A percentile compares a stretch with the other conserved stretches of the same genome.
These are phyloP conservation scores for Pteropus alecto DNA, from an alignment of 2,113 vertebrate species.

Conservation along the genomic window DNA sequence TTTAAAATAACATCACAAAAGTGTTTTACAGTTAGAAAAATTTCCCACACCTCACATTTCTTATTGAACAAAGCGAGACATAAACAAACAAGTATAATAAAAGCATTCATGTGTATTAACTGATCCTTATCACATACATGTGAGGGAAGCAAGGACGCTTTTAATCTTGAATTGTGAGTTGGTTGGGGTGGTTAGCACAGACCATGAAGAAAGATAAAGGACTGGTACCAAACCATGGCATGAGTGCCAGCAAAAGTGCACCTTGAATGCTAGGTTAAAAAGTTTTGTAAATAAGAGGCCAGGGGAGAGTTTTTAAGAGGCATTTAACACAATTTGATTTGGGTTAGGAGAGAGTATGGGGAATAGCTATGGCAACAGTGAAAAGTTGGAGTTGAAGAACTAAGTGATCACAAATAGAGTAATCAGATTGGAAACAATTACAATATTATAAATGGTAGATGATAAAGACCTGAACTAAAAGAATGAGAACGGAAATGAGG, in stretches of 20 bases:
- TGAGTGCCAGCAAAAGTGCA: background rate
- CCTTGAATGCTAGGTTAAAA: background rate
- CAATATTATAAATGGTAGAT: background rate
- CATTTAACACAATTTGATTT: background rate
- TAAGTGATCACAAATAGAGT: background rate
- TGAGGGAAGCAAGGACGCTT: background rate
- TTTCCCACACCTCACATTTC: constrained; percentile 30
- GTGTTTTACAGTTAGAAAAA: constrained; percentile 10
- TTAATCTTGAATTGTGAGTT: background rate
- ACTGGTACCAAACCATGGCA: no score
- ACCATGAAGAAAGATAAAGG: background rate
- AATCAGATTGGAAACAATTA: background rate
- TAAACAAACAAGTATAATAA: constrained; percentile 43
- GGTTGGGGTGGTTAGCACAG: background rate
- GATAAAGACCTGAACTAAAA: background rate
- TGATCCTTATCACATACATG: background rate
- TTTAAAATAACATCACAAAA: constrained; percentile 21
- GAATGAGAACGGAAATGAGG: background rate
- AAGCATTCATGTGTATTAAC: background rate
- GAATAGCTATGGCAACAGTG: background rate
- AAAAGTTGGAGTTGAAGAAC: background rate
- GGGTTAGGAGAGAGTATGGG: background rate
- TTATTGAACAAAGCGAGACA: constrained; percentile 23
- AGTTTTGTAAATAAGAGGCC: background rate
- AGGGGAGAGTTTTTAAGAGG: background rate